Evolutionary conservation across 1,140 invertebrate species (phyloP).

Genomic region (Theocolax elegans): DNA sequence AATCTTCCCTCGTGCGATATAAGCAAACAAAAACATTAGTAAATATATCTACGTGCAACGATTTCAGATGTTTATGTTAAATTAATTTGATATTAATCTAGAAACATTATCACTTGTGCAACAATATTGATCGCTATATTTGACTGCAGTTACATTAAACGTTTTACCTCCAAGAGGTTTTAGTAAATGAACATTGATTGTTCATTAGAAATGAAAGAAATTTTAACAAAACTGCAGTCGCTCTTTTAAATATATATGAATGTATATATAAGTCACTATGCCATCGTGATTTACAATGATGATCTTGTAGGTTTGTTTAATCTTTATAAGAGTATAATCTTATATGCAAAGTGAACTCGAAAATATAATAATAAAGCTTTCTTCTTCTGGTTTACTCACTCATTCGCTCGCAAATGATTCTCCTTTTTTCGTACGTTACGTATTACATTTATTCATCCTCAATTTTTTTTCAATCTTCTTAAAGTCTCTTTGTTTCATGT

Average conservation of each 20-base stretch:
- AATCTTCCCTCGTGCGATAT: constrained; percentile 5
- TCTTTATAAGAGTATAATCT: constrained; percentile 17
- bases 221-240: constrained; percentile 14
- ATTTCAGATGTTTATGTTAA: constrained; percentile 10
- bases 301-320: not conserved
- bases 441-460: constrained; percentile 42
- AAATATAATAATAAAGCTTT: constrained; percentile 42
- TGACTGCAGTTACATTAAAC: not conserved
- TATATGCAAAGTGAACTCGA: constrained; percentile 39
- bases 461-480: constrained; percentile 20
- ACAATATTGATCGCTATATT: constrained; percentile 30
- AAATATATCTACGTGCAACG: not conserved
- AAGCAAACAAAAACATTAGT: constrained; percentile 6
- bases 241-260: constrained; percentile 6
- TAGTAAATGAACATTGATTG: constrained; percentile 21
- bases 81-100: constrained; percentile 20
- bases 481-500: too few species aligned
- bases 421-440: constrained; percentile 36
- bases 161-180: not conserved
- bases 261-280: constrained; percentile 34
- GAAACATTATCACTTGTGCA: constrained; percentile 33
- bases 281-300: constrained; percentile 35
- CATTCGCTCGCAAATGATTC: constrained; percentile 43
- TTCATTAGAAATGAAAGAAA: not conserved
- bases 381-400: constrained; percentile 5